Evolutionary conservation across 2,888 invertebrate species (phyloP), one percentile per base, ranked within the genome.

Genomic region (Orthonevra nobilis): DNA sequence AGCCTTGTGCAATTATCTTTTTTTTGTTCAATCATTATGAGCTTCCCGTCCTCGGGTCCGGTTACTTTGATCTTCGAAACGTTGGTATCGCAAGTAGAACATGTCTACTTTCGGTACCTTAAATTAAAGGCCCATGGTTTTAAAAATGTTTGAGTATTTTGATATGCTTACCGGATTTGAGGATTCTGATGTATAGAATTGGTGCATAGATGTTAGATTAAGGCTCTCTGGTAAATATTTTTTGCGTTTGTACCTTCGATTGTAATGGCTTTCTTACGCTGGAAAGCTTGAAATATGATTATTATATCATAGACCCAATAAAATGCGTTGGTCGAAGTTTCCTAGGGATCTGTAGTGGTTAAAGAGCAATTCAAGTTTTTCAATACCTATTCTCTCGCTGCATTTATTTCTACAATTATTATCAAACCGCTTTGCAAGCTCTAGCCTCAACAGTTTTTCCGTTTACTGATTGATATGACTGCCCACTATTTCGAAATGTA

Each of bases 251-350:
- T 44, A 2, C 1, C 44, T 20, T n/a, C 44, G 19, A 4, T 9
- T 44, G n/a, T 44, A 44, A 44, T 44, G 44, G 34, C 42, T 58
- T 40, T 40, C 19, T 19, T 19, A 2, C 0, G 58, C 15, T 28
- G 58, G 19, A 7, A 40, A 42, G 7, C 42, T 23, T 7, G 26
- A 14, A 1, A 40, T 56, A 3, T 23, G 17, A n/a, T n/a, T n/a
- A n/a, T n/a, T n/a, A n/a, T n/a, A n/a, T n/a, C n/a, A n/a, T n/a
- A n/a, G n/a, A n/a, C n/a, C n/a, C n/a, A n/a, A n/a, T n/a, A n/a
- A n/a, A n/a, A n/a, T n/a, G n/a, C n/a, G n/a, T n/a, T n/a, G n/a
- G n/a, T n/a, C n/a, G n/a, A n/a, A n/a, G n/a, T n/a, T n/a, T n/a
- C n/a, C n/a, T n/a, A n/a, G n/a, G n/a, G n/a, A n/a, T n/a, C 6